Evolutionary conservation across 2,888 invertebrate genomes (phyloP), one percentile per base, ranked within the genome.

Genomic region (Peribatodes rhomboidaria): DNA sequence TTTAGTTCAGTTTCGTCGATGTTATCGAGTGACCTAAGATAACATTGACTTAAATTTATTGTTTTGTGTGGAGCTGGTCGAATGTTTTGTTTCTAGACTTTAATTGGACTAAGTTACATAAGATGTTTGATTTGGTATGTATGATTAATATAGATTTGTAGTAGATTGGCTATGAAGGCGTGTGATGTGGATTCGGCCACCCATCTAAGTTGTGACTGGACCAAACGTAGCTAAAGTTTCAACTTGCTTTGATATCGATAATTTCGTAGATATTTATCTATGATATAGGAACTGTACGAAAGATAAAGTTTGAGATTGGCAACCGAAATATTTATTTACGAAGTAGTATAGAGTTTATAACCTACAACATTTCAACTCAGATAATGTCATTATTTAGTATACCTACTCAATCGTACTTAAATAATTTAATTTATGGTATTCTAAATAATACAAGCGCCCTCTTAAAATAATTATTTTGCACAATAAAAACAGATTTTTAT

Each of bases 1-100:
- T 73, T 68, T 68, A 67, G 62, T 73, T 65, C 69, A 72, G 61
- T 72, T 75, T 61, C 71, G 74, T 61, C 58, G 72, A 64, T 77
- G 78, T 75, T 80, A 70, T 56, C 67, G 62, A 39, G 11, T 80
- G 80, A 80, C 80, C 80, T 33, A 33, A 55, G 79, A 76, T 79
- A 80, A 76, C 74, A 59, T 46, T 18, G 65, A 49, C 60, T 65
- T 70, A 57, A 68, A 68, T 65, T 68, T 59, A 60, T 56, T 50
- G 39, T 53, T 42, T 22, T n/a, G 16, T 22, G 46, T 53, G 27
- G 52, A 16, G 18, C 53, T 35, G 44, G 13, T 57, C 31, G 56
- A 20, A 55, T 59, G 52, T 47, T 63, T 57, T 47, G 33, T 50
- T 13, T 27, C 31, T 57, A 57, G 52, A 18, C 13, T 39, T 55